These are phyloP conservation scores for Quadriops clusia DNA, from an alignment of 2,888 invertebrate species.

Conservation along the genomic window DNA sequence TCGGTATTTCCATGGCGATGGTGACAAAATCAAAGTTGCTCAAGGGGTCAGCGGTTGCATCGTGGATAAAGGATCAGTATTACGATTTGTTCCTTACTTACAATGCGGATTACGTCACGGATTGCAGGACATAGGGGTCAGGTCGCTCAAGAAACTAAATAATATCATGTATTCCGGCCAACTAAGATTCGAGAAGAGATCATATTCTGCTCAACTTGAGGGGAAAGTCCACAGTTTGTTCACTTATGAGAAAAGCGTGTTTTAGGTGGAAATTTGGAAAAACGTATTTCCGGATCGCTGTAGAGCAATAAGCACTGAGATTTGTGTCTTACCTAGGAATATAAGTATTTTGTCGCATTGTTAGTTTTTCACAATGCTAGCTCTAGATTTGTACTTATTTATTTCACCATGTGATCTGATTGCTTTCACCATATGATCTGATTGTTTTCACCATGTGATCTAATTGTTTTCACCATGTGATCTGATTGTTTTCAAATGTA, in stretches of 20 bases:
- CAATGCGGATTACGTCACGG: constrained; percentile 93
- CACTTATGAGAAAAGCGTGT: constrained; percentile 85
- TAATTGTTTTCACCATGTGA: no score
- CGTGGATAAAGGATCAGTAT: constrained; percentile 93
- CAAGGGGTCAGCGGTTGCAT: constrained; percentile 98
- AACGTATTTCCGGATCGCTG: no score
- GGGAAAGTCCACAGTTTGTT: constrained; percentile 97
- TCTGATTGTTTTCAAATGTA: no score
- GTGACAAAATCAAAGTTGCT: constrained; percentile 92
- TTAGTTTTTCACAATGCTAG: no score
- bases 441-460: no score
- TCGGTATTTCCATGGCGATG: constrained; percentile 59
- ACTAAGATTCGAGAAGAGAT: constrained; percentile 88
- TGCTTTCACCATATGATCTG: no score
- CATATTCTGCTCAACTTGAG: constrained; percentile 91
- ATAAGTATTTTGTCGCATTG: no score
- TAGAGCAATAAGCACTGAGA: no score
- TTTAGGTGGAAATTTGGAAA: no score
- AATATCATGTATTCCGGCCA: constrained; percentile 76
- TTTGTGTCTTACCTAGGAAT: no score
- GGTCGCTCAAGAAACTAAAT: constrained; percentile 51
- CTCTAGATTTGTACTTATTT: no score
- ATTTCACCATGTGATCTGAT: no score
- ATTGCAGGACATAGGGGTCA: constrained; percentile 91
- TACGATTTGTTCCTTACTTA: constrained; percentile 90